These are phyloP conservation scores for Manis crassicaudata DNA, from an alignment of 2,797 vertebrate genomes.

Conservation along the genomic window DNA sequence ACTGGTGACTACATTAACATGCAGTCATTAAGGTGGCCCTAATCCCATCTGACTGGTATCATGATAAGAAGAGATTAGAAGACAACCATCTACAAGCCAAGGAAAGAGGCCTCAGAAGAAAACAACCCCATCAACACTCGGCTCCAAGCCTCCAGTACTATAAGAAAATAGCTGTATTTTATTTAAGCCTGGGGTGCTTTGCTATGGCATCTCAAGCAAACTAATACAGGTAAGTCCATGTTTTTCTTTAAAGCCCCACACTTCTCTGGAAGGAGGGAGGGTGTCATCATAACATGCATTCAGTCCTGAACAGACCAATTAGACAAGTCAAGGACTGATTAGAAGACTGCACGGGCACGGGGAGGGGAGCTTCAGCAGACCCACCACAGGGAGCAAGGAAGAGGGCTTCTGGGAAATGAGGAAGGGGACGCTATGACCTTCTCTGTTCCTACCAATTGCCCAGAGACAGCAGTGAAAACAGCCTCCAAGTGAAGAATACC, in stretches of 20 bases:
- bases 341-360: not conserved
- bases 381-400: not conserved
- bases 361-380: not conserved
- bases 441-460: not conserved
- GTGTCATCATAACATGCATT: not conserved
- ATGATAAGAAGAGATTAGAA: not conserved
- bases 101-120: not conserved
- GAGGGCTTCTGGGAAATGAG: not conserved
- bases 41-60: not conserved
- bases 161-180: not conserved
- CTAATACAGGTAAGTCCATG: not conserved
- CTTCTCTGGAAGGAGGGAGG: not conserved
- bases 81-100: not conserved
- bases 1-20: not conserved
- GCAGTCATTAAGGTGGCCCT: not conserved
- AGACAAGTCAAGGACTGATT: not conserved
- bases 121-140: not conserved
- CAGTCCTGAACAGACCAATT: not conserved
- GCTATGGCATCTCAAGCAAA: not conserved
- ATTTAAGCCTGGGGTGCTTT: not conserved
- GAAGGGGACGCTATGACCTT: not conserved
- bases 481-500: accelerated
- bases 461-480: not conserved
- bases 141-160: not conserved
- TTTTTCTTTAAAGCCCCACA: not conserved